These are phyloP conservation scores for Catocala sponsa DNA, from an alignment of 2,888 invertebrate species.

Conservation along the genomic window DNA sequence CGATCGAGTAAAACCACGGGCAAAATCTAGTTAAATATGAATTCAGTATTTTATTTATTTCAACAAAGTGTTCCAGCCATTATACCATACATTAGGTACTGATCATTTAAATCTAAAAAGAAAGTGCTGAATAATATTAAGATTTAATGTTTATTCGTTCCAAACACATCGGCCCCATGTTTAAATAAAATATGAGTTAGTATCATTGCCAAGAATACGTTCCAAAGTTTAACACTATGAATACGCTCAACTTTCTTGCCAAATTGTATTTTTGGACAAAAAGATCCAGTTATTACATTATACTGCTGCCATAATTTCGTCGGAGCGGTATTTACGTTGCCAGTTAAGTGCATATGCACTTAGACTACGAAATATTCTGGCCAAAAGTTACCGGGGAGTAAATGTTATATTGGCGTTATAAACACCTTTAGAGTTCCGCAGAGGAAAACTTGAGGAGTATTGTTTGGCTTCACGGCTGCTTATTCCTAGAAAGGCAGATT, in stretches of 20 bases:
- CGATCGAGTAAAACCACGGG: too few relatives aligned
- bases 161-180: too few relatives aligned
- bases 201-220: neutral
- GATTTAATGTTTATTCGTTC: too few relatives aligned
- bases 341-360: slow-evolving; percentile 39
- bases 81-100: too few relatives aligned
- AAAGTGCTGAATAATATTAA: too few relatives aligned
- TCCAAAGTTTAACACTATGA: neutral
- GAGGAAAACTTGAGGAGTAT: too few relatives aligned
- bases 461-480: too few relatives aligned
- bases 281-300: neutral
- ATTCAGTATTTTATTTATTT: too few relatives aligned
- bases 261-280: slow-evolving; percentile 5
- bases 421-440: neutral
- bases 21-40: too few relatives aligned
- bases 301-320: slow-evolving; percentile 11
- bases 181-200: neutral
- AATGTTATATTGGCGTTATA: slow-evolving; percentile 1
- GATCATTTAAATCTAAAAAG: too few relatives aligned
- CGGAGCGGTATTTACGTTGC: slow-evolving; percentile 23
- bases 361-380: slow-evolving; percentile 17
- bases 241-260: neutral
- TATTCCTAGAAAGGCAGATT: too few relatives aligned
- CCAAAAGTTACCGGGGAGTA: neutral
- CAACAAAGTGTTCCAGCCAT: too few relatives aligned